Base-by-base conservation (phyloP, 2,113 vertebrate genomes). In the Burhinus oedicnemus region DNA sequence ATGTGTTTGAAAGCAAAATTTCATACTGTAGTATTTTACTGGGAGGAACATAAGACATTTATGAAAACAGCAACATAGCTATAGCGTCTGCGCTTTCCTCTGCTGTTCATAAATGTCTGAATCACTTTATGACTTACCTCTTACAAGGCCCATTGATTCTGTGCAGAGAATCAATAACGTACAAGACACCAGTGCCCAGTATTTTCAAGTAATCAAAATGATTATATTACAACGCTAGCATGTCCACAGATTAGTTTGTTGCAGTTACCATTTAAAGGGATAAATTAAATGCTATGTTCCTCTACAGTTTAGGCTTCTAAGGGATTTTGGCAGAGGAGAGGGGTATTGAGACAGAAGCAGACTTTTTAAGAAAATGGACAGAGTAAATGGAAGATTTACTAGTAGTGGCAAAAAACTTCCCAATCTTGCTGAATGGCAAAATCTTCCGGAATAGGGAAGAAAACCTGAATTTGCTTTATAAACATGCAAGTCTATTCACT, bases 81-180 rank as follows among this genome's bases (percentile, higher is more conserved):
- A 57, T 16, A 90, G 44, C 44, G 83, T 47, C 78, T 83, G 44
- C 62, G 30, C 30, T 40, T 93, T 97, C 45, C 83, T 42, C 30
- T 83, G 77, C 64, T 65, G 51, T 54, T 89, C 58, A 70, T 72
- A 82, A 82, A 85, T 23, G 38, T 69, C 65, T 80, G 65, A 89
- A 81, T 72, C 75, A 58, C 81, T 82, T 95, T 54, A 92, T 92
- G 58, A 72, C 83, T 70, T 95, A 94, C 75, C 89, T 93, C 52
- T 85, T 51, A 20, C 5, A 76, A 23, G n/a, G 60, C 19, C 12
- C 18, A 58, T 3, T 74, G 69, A 83, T 83, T 91, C 75, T 90
- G 65, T 80, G 29, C 19, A 83, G 34, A 54, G n/a, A 66, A 91
- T 93, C 72, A 76, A 25, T 69, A 86, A 70, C 7, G 5, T 69